A percentile compares a stretch with the other conserved stretches of the same genome.
Conservation (phyloP, 1,140 invertebrate genomes). For the Delia radicum region DNA sequence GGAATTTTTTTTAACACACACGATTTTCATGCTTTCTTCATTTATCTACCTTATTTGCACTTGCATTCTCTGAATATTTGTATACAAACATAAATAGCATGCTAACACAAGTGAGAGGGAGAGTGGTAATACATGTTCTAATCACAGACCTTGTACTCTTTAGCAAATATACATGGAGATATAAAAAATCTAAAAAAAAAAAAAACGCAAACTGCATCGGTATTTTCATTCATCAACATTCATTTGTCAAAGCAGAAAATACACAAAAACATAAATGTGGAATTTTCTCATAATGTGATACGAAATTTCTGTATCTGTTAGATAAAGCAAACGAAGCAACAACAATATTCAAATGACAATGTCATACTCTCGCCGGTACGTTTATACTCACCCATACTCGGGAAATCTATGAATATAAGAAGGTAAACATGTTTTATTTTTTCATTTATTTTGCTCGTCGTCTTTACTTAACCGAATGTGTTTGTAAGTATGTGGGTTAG, state of each 20-base stretch:
- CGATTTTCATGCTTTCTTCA: no score
- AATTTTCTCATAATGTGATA: not conserved
- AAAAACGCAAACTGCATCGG: slow-evolving; percentile 36
- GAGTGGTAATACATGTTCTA: slow-evolving; percentile 9
- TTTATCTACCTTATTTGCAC: slow-evolving; percentile 8
- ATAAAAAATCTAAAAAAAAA: not conserved
- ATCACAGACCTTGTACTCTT: slow-evolving; percentile 10
- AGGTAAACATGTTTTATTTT: slow-evolving; percentile 12
- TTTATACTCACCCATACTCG: not conserved
- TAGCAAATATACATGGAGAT: not conserved
- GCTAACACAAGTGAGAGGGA: not conserved
- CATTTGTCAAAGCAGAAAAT: not conserved
- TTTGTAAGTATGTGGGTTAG: slow-evolving; percentile 4
- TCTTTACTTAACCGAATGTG: not conserved
- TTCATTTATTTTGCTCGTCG: not conserved
- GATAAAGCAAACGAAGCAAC: not conserved
- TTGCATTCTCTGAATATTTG: slow-evolving; percentile 15
- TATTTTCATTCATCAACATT: slow-evolving; percentile 41
- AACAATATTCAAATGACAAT: not conserved
- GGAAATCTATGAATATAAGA: not conserved
- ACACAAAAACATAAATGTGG: not conserved
- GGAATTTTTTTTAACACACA: no score
- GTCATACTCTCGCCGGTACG: not conserved
- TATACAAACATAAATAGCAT: not conserved
- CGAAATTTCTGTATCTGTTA: not conserved